These are phyloP conservation scores for Drosophila pullipes DNA, from an alignment of 2,888 invertebrate species.

Conservation along the genomic window DNA sequence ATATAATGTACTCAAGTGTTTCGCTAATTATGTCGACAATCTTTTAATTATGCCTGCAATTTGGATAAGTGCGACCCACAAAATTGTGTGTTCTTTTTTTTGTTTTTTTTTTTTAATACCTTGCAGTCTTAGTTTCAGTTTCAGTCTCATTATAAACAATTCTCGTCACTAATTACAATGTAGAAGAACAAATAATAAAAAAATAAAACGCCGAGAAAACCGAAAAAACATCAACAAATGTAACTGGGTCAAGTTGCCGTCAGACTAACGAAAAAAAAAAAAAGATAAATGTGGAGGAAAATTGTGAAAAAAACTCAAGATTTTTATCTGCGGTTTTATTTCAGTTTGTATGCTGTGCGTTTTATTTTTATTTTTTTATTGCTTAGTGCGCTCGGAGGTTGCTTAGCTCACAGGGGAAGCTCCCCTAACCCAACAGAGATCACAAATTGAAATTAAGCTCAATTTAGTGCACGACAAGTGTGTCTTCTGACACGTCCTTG, in stretches of 20 bases:
- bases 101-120: constrained; percentile 17
- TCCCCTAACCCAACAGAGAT: constrained; percentile 11
- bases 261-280: constrained; percentile 36
- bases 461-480: constrained; percentile 57
- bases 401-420: constrained; percentile 43
- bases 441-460: constrained; percentile 58
- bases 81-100: constrained; percentile 28
- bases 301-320: constrained; percentile 76
- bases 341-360: constrained; percentile 33
- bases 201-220: constrained; percentile 16
- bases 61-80: constrained; percentile 54
- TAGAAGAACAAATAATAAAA: constrained; percentile 70
- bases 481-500: constrained; percentile 35
- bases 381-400: constrained; percentile 37
- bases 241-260: constrained; percentile 76
- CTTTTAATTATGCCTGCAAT: constrained; percentile 73
- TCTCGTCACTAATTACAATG: constrained; percentile 79
- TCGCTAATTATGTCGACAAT: constrained; percentile 72
- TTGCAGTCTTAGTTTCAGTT: constrained; percentile 44
- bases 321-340: constrained; percentile 77
- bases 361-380: constrained; percentile 9
- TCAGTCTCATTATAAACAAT: constrained; percentile 73
- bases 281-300: constrained; percentile 44
- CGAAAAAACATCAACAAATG: constrained; percentile 71
- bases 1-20: constrained; percentile 27